Conservation (phyloP, 2,113 vertebrate species). For the Hemichromis elongatus region DNA sequence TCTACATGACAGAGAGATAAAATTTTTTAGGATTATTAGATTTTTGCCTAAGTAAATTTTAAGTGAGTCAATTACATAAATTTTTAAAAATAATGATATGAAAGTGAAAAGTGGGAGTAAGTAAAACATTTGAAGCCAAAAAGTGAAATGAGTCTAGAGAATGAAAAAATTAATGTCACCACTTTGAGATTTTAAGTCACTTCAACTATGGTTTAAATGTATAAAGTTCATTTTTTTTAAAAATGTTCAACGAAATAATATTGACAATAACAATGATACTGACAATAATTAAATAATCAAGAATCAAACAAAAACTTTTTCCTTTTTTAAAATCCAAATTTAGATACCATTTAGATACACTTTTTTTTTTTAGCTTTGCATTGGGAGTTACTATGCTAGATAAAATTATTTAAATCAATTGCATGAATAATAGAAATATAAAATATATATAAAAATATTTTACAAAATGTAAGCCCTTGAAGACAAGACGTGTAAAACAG, state of each 20-base stretch:
- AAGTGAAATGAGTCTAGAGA: no score
- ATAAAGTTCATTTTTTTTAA: background rate
- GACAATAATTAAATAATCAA: background rate
- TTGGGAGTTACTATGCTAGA: background rate
- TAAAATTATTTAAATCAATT: background rate
- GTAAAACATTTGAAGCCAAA: no score
- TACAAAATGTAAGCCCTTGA: background rate
- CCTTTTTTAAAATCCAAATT: background rate
- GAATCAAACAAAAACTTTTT: background rate
- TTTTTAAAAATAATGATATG: no score
- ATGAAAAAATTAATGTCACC: background rate
- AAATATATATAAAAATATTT: background rate
- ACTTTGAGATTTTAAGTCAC: rapidly evolving
- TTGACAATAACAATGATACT: background rate
- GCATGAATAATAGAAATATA: background rate
- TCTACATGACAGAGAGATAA: background rate
- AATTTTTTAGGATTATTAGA: background rate
- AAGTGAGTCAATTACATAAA: no score
- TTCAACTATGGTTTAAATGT: background rate
- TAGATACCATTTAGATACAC: background rate
- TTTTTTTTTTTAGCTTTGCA: background rate
- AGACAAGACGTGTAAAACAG: background rate
- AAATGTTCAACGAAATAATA: background rate
- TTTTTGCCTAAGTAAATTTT: background rate
- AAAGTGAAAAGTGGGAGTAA: no score